A percentile compares a stretch with the other conserved stretches of the same genome.
phyloP scores from a whole-genome alignment of 2,888 invertebrate species.

The Biston betularia region DNA sequence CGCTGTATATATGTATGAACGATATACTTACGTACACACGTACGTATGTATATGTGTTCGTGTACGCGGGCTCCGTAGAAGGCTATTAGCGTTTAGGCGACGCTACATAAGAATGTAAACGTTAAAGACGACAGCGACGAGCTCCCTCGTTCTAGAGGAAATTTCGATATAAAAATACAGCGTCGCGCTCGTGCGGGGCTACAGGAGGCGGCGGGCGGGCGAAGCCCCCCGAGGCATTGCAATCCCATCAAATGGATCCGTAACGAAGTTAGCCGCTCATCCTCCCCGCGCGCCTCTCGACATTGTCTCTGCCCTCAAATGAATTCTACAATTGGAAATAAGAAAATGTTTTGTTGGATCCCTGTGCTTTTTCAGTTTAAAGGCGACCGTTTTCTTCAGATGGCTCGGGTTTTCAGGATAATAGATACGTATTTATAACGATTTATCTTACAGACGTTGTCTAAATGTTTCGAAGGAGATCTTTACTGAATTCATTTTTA shows the following conservation, averaged over 20 bases:
- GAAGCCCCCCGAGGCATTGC: conserved; percentile 86
- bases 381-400: conserved; percentile 79
- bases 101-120: conserved; percentile 86
- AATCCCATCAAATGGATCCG: conserved; percentile 93
- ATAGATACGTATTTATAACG: conserved; percentile 57
- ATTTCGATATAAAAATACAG: conserved; percentile 86
- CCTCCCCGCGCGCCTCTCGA: conserved; percentile 85
- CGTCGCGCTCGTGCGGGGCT: conserved; percentile 63
- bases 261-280: conserved; percentile 90
- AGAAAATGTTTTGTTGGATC: conserved; percentile 86
- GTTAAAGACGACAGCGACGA: conserved; percentile 82
- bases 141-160: conserved; percentile 80
- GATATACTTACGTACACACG: conserved; percentile 37
- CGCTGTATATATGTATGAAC: conserved; percentile 39
- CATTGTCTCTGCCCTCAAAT: conserved; percentile 87
- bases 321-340: conserved; percentile 87
- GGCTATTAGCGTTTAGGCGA: conserved; percentile 84
- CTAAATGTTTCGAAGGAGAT: conserved; percentile 62
- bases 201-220: conserved; percentile 54
- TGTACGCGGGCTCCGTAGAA: conserved; percentile 72
- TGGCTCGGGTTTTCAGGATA: conserved; percentile 66
- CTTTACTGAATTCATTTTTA: conserved; percentile 60
- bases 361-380: conserved; percentile 83
- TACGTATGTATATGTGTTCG: conserved; percentile 50
- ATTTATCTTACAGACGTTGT: conserved; percentile 47